A percentile compares a stretch with the other conserved stretches of the same genome.
phyloP scores from a whole-genome alignment of 2,113 vertebrate genomes.

The Aldabrachelys gigantea region DNA sequence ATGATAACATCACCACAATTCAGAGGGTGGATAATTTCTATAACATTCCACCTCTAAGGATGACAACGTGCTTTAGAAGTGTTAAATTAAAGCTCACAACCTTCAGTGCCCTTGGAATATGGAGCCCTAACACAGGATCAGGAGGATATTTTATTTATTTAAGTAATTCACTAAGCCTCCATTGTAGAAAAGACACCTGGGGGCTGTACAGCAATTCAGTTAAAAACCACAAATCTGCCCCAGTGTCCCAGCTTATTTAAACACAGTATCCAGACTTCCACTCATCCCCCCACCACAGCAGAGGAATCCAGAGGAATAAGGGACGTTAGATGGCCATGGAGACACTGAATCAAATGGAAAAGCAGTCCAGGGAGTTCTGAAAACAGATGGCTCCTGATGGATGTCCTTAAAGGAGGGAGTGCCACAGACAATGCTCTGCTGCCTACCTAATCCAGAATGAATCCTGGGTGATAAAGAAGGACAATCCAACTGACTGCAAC shows the following conservation, averaged over 20 bases:
- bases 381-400: neutral
- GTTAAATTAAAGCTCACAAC: constrained; percentile 35
- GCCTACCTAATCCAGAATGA: accelerated
- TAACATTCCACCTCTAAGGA: constrained; percentile 29
- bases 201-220: neutral
- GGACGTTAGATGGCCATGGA: too few species aligned
- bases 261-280: neutral
- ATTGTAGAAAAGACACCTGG: neutral
- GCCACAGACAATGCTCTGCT: neutral
- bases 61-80: neutral
- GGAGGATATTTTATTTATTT: constrained; percentile 9
- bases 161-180: constrained; percentile 6
- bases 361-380: neutral
- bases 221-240: neutral
- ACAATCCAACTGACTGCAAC: neutral
- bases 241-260: accelerated
- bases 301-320: neutral
- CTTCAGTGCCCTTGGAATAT: constrained; percentile 4
- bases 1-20: constrained; percentile 18
- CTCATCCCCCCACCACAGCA: accelerated
- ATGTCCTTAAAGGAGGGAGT: neutral
- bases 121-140: neutral
- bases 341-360: neutral
- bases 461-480: neutral
- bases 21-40: constrained; percentile 27